Evolutionary conservation across 2,113 vertebrate species (phyloP).

Genomic region (Tapirus terrestris): DNA sequence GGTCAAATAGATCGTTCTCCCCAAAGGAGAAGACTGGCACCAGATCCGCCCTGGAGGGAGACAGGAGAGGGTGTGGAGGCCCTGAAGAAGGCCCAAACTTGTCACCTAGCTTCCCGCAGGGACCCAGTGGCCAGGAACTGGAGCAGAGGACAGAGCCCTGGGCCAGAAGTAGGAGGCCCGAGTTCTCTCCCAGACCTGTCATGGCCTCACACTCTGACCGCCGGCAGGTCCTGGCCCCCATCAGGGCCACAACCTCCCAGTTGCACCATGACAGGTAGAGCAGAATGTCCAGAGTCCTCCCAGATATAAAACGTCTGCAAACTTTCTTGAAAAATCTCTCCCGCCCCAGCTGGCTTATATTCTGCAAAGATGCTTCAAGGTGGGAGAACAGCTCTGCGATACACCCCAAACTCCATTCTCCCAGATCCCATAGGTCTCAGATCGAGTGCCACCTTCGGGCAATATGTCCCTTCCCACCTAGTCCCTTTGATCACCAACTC

Average conservation of each 20-base stretch:
- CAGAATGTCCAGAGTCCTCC: neutral
- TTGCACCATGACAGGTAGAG: neutral
- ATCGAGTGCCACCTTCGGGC: neutral
- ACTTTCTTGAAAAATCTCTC: neutral
- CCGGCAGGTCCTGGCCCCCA: neutral
- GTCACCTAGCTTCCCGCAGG: neutral
- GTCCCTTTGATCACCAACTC: neutral
- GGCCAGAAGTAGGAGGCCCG: neutral
- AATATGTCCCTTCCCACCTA: neutral
- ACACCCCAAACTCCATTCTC: neutral
- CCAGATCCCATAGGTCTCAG: neutral
- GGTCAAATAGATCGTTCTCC: constrained; percentile 94
- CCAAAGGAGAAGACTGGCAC: constrained; percentile 96
- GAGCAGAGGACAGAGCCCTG: neutral
- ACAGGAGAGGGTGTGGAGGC: neutral
- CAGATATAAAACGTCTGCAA: neutral
- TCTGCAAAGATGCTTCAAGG: neutral
- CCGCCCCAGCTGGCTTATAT: neutral
- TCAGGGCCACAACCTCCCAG: neutral
- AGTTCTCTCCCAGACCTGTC: neutral
- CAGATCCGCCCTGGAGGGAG: constrained; percentile 86
- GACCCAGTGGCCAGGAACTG: neutral
- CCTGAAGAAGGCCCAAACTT: neutral
- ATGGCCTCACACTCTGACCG: neutral
- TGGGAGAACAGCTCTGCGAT: neutral